phyloP scores from a whole-genome alignment of 1,140 invertebrate genomes.

The Meloidogyne floridensis region DNA sequence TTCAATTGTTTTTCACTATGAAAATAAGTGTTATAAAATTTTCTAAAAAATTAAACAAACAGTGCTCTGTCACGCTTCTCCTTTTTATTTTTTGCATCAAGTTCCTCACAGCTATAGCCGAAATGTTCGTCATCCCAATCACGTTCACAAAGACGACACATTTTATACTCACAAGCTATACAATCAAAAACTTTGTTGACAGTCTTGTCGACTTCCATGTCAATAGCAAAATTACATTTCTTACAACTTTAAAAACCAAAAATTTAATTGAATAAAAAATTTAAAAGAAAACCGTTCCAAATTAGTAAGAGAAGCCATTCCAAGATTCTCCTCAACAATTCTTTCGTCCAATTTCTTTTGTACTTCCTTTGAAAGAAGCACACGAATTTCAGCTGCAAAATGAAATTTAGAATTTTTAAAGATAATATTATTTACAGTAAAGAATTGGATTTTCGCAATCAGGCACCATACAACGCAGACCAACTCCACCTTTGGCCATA shows the following conservation, averaged over 20 bases:
- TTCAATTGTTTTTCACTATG: conserved; percentile 43
- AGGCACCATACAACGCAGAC: conserved; percentile 38
- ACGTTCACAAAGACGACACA: conserved; percentile 43
- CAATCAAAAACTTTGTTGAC: conserved; percentile 49
- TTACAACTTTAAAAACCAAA: conserved; percentile 35
- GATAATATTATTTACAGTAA: conserved; percentile 31
- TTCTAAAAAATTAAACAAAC: conserved; percentile 16
- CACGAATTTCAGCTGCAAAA: conserved; percentile 42
- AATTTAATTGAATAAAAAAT: neutral
- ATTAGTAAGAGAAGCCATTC: conserved; percentile 34
- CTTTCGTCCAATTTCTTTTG: conserved; percentile 37
- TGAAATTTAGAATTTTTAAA: neutral
- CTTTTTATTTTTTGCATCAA: conserved; percentile 28
- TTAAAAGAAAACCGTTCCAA: conserved; percentile 33
- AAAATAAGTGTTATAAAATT: neutral
- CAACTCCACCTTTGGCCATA: conserved; percentile 40
- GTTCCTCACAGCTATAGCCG: conserved; percentile 37
- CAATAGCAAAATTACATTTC: conserved; percentile 45
- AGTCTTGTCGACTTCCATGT: conserved; percentile 32
- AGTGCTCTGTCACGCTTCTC: conserved; percentile 29
- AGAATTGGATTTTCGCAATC: conserved; percentile 46
- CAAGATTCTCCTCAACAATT: conserved; percentile 44
- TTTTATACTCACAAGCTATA: conserved; percentile 34
- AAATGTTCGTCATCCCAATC: conserved; percentile 48
- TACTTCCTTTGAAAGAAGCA: conserved; percentile 28